Evolutionary conservation across 2,797 vertebrate genomes (phyloP).

Genomic region (Myotis pilosus): DNA sequence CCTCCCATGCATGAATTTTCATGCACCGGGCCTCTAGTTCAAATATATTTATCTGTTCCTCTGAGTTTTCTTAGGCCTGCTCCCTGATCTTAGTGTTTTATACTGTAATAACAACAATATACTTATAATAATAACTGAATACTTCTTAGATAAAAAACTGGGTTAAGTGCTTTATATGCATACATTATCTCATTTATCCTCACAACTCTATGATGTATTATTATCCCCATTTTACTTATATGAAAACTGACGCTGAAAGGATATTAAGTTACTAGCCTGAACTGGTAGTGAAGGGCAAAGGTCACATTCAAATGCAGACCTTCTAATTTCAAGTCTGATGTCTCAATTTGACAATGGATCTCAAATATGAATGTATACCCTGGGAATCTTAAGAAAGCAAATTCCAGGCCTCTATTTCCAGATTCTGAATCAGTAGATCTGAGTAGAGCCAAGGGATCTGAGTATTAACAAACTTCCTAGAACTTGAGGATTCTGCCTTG

Average conservation of each 20-base stretch:
- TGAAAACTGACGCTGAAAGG: slow-evolving; percentile 10
- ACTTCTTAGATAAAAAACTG: not conserved
- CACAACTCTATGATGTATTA: not conserved
- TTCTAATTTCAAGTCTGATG: not conserved
- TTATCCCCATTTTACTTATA: not conserved
- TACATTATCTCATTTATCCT: slow-evolving; percentile 23
- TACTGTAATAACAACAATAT: not conserved
- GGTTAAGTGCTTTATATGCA: not conserved
- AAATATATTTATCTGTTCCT: not conserved
- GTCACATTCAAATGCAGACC: not conserved
- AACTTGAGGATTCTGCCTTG: not conserved
- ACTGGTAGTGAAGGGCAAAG: not conserved
- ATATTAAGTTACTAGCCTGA: not conserved
- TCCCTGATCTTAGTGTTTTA: not conserved
- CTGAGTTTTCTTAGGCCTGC: not conserved
- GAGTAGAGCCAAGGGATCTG: not conserved
- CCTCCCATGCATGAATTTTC: no score
- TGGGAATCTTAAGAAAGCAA: slow-evolving; percentile 13
- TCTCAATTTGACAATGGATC: not conserved
- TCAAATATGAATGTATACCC: not conserved
- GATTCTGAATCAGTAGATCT: not conserved
- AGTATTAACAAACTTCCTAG: not conserved
- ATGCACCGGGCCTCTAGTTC: not conserved
- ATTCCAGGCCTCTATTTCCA: not conserved
- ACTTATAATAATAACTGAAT: not conserved